A percentile compares a stretch with the other conserved stretches of the same genome.
phyloP scores from a whole-genome alignment of 2,888 invertebrate genomes.

The Thymelicus lineola region DNA sequence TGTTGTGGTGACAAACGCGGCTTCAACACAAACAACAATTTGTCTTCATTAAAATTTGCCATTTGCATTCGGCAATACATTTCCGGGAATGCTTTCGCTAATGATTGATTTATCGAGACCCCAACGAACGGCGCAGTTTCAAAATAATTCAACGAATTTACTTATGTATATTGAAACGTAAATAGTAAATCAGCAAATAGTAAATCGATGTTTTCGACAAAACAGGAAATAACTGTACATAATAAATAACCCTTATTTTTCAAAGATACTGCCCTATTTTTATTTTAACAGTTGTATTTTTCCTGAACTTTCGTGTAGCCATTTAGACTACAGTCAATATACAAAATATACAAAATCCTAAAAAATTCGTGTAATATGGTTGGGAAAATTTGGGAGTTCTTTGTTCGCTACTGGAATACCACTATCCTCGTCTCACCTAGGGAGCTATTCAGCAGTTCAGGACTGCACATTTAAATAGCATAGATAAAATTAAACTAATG shows the following conservation, averaged over 20 bases:
- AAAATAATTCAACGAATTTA: not conserved
- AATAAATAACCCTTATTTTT: too few species aligned
- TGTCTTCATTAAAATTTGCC: slow-evolving; percentile 34
- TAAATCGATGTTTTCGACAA: too few species aligned
- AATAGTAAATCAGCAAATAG: too few species aligned
- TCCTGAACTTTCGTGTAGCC: too few species aligned
- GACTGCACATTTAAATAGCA: slow-evolving; percentile 17
- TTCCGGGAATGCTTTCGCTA: not conserved
- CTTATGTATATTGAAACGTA: too few species aligned
- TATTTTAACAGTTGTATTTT: too few species aligned
- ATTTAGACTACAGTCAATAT: too few species aligned
- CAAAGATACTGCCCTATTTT: too few species aligned
- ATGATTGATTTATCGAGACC: slow-evolving; percentile 18
- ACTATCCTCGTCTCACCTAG: not conserved
- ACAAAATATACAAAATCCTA: too few species aligned
- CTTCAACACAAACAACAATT: slow-evolving; percentile 25
- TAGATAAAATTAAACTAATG: slow-evolving; percentile 28
- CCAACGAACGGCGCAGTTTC: not conserved
- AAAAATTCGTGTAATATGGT: not conserved
- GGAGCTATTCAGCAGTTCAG: slow-evolving; percentile 18
- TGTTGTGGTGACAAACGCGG: slow-evolving; percentile 16
- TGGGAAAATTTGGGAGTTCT: not conserved
- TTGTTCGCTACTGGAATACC: not conserved
- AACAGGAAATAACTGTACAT: too few species aligned
- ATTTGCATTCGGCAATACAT: slow-evolving; percentile 21